A percentile compares a stretch with the other conserved stretches of the same genome.
Evolutionary conservation across 2,888 invertebrate species (phyloP).

Genomic region (Odontothrips loti): DNA sequence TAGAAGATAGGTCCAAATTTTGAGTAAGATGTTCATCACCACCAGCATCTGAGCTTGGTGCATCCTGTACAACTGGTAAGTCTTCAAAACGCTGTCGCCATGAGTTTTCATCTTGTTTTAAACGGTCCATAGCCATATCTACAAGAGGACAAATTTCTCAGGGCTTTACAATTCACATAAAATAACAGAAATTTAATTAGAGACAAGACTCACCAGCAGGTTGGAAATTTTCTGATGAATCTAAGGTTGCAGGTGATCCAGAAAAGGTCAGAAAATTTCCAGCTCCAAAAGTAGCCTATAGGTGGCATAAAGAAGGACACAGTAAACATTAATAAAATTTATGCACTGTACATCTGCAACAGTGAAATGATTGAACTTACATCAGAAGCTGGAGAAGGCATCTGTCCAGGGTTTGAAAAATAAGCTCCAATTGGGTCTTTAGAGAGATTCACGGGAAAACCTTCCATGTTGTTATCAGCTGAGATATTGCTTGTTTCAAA

Average conservation of each 20-base stretch:
- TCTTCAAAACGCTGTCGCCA: background rate
- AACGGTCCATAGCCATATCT: conserved; percentile 1
- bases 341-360: background rate
- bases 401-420: background rate
- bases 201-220: background rate
- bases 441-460: background rate
- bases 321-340: background rate
- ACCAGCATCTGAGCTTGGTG: background rate
- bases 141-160: background rate
- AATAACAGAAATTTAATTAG: background rate
- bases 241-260: background rate
- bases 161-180: background rate
- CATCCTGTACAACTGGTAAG: background rate
- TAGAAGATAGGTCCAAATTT: background rate
- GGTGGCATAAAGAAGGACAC: background rate
- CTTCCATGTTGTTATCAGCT: background rate
- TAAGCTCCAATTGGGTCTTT: background rate
- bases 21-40: background rate
- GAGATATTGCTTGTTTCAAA: background rate
- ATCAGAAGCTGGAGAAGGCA: background rate
- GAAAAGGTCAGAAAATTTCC: conserved; percentile 3
- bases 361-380: background rate
- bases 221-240: conserved; percentile 21
- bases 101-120: background rate
- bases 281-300: background rate